Evolutionary conservation across 2,797 vertebrate genomes (phyloP), one percentile per base, ranked within the genome.

Genomic region (Rhinoraja longicauda): DNA sequence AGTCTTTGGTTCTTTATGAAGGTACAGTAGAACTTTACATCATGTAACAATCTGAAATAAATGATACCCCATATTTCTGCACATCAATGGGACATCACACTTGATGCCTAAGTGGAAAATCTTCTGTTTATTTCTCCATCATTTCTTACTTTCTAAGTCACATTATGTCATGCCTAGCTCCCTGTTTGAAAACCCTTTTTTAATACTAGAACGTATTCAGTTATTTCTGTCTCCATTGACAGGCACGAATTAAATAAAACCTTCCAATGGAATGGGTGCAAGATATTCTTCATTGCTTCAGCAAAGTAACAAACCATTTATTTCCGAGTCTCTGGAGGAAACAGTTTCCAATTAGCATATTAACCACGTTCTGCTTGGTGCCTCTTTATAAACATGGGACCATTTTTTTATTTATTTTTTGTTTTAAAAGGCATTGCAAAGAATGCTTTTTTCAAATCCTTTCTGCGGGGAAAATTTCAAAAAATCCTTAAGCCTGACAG

Each of bases 401-500:
- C 4, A 84, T 32, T 32, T n/a, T 29, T 32, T 32, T 64, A 6
- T 59, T 67, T 88, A 32, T 32, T n/a, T 29, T 32, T 32, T 64
- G 6, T 59, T 67, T 88, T 32, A 64, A 88, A 64, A 62, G 15
- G 4, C 29, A 64, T 64, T 64, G 32, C 45, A n/a, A 21, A 21
- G 39, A 57, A 82, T n/a, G 39, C 15, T 36, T 64, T 32, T 67
- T 88, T 36, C 21, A 67, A 67, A 64, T 67, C 19, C 62, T 64
- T 67, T 88, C n/a, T 36, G 9, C 88, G 84, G 59, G 64, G 29
- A 88, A 36, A 19, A 86, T 86, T 29, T 64, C 29, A 86, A 88
- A 57, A 67, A 88, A 88, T 64, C 84, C 84, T 88, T 62, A 88
- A 67, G n/a, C n/a, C n/a, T 67, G n/a, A 67, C 29, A 36, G n/a